These are phyloP conservation scores for Drosophila picticornis DNA, from an alignment of 2,888 invertebrate genomes.

Conservation along the genomic window DNA sequence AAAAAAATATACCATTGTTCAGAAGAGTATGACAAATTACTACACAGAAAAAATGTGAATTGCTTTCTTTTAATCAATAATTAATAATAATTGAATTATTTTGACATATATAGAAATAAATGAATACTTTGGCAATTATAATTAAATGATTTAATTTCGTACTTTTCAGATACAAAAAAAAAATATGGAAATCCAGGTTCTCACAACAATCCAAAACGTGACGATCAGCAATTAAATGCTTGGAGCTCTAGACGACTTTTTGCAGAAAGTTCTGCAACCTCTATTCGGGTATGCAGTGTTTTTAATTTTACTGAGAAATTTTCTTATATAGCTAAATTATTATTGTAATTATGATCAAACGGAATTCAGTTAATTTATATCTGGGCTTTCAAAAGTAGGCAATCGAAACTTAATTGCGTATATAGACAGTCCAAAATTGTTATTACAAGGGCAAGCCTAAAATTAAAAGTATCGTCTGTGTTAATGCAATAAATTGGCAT, in stretches of 20 bases:
- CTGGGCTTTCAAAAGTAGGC: not conserved
- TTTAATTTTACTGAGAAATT: not conserved
- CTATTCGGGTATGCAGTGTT: slow-evolving; percentile 54
- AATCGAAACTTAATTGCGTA: not conserved
- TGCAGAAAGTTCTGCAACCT: slow-evolving; percentile 60
- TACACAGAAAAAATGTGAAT: not conserved
- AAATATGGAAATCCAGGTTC: slow-evolving; percentile 73
- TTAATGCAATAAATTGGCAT: not conserved
- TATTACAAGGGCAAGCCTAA: not conserved
- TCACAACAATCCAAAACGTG: slow-evolving; percentile 72
- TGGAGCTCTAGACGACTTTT: slow-evolving; percentile 74
- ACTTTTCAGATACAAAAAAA: slow-evolving; percentile 72
- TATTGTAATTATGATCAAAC: not conserved
- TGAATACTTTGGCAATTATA: not conserved
- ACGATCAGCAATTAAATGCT: slow-evolving; percentile 75
- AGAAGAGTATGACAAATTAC: not conserved
- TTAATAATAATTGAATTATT: not conserved
- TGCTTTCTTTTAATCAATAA: not conserved
- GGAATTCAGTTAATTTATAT: not conserved
- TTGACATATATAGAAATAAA: not conserved
- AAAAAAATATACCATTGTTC: not conserved
- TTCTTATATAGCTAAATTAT: not conserved
- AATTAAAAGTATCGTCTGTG: not conserved
- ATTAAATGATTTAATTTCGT: not conserved
- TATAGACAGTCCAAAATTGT: not conserved